These are phyloP conservation scores for Piaya cayana DNA, from an alignment of 2,113 vertebrate genomes.

Conservation along the genomic window DNA sequence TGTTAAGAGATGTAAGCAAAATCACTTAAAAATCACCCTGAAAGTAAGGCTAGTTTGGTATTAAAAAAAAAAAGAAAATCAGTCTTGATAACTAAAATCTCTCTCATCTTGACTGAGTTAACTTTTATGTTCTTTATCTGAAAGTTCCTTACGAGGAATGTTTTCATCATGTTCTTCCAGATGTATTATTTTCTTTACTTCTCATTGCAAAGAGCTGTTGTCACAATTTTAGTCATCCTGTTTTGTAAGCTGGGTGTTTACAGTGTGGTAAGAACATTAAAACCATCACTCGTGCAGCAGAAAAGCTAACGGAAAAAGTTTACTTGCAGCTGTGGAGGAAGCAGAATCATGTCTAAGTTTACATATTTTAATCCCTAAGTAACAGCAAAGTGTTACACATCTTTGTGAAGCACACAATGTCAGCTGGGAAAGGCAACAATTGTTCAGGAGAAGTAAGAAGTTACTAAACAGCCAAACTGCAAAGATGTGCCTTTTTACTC, in stretches of 20 bases:
- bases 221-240: slow-evolving; percentile 45
- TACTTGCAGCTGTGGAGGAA: slow-evolving; percentile 44
- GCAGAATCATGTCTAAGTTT: slow-evolving; percentile 14
- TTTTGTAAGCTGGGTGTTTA: slow-evolving; percentile 61
- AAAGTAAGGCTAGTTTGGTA: not conserved
- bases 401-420: not conserved
- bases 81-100: not conserved
- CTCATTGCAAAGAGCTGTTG: slow-evolving; percentile 16
- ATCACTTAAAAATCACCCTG: rapidly evolving
- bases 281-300: not conserved
- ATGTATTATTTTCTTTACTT: not conserved
- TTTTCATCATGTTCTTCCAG: slow-evolving; percentile 3
- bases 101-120: not conserved
- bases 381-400: not conserved
- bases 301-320: slow-evolving; percentile 32
- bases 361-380: slow-evolving; percentile 47
- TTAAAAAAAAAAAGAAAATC: not conserved
- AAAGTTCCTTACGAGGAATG: not conserved
- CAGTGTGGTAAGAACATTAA: slow-evolving; percentile 31
- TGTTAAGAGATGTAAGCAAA: not conserved
- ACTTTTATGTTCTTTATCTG: not conserved
- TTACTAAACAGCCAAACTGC: not conserved
- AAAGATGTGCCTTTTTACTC: not conserved
- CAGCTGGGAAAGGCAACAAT: not conserved
- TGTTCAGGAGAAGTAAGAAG: not conserved